Percentiles rank a stretch among this genome's conserved stretches.
phyloP scores from a whole-genome alignment of 2,888 invertebrate genomes.

The Griposia aprilina region DNA sequence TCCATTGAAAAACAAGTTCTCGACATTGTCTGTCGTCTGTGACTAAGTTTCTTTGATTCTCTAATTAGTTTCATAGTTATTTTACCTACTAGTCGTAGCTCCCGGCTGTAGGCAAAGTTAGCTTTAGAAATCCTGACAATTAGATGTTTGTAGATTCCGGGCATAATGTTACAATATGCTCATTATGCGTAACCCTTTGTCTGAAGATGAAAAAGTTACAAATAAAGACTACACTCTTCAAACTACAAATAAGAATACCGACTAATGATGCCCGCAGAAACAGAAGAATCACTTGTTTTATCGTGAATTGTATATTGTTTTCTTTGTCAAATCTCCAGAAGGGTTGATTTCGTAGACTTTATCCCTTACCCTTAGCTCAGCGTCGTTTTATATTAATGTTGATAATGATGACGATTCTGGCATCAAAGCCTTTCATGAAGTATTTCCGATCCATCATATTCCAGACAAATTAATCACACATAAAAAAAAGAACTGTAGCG shows the following conservation, averaged over 20 bases:
- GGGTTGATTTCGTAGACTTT: constrained; percentile 4
- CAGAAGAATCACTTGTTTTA: constrained; percentile 15
- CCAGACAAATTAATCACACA: constrained; percentile 30
- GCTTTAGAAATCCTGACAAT: constrained; percentile 4
- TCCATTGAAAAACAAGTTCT: constrained; percentile 38
- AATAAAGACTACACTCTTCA: constrained; percentile 4
- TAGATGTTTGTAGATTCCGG: neutral
- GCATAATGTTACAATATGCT: constrained; percentile 9
- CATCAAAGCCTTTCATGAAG: constrained; percentile 10
- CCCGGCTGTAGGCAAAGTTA: constrained; percentile 8
- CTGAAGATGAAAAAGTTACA: constrained; percentile 21
- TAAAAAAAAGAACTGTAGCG: constrained; percentile 68
- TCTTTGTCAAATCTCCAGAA: constrained; percentile 15
- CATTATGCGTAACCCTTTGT: constrained; percentile 21
- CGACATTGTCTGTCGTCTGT: constrained; percentile 25
- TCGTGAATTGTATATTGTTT: constrained; percentile 14
- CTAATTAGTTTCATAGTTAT: constrained; percentile 51
- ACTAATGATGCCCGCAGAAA: constrained; percentile 26
- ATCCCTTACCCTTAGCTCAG: constrained; percentile 7
- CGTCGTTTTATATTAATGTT: constrained; percentile 20
- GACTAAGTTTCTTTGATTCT: constrained; percentile 42
- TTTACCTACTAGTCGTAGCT: constrained; percentile 33
- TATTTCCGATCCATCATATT: constrained; percentile 11
- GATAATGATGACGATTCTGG: constrained; percentile 16
- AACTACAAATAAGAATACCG: constrained; percentile 25